Percentiles rank a stretch among this genome's conserved stretches.
These are phyloP conservation scores for Cettia cetti DNA, from an alignment of 2,113 vertebrate species.

Conservation along the genomic window DNA sequence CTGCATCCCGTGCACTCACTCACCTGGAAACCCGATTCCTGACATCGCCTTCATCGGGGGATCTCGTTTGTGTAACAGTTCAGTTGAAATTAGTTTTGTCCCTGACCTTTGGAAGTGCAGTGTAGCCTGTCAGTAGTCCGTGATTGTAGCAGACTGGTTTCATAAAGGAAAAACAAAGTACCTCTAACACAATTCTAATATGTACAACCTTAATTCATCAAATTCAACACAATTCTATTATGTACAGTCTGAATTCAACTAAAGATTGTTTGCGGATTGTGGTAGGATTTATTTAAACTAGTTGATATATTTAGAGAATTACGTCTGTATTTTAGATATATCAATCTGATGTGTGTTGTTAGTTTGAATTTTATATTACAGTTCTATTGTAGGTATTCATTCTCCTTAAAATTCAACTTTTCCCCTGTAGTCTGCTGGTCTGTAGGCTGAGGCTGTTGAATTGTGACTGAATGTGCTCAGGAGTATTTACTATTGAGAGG, in stretches of 20 bases:
- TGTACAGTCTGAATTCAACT: background rate
- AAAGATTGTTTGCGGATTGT: background rate
- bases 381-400: background rate
- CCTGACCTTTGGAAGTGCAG: background rate
- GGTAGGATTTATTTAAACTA: background rate
- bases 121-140: background rate
- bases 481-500: background rate
- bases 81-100: background rate
- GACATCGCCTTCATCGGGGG: background rate
- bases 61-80: background rate
- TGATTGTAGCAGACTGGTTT: background rate
- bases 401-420: background rate
- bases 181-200: background rate
- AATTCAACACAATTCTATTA: background rate
- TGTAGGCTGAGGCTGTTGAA: background rate
- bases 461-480: background rate
- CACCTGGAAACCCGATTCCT: background rate
- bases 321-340: background rate
- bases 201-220: no score
- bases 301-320: background rate
- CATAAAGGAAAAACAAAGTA: background rate
- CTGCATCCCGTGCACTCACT: rapidly evolving
- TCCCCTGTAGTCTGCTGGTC: background rate
- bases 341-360: background rate
- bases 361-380: background rate